These are phyloP conservation scores for Amblyraja radiata DNA, from an alignment of 2,797 vertebrate species.

Conservation along the genomic window DNA sequence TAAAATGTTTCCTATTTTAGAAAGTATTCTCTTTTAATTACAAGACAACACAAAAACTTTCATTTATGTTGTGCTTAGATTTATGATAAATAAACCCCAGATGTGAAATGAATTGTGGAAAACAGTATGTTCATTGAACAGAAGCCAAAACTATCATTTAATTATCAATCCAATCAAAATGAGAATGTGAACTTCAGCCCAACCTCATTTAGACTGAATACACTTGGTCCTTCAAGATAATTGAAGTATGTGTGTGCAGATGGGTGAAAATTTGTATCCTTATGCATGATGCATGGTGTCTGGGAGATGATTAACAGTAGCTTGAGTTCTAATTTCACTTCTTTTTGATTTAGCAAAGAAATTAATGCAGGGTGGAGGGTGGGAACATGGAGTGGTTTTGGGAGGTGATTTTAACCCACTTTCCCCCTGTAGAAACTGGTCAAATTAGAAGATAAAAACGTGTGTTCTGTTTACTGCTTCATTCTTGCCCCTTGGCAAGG, in stretches of 20 bases:
- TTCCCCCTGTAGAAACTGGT: neutral
- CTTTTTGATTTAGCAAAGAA: neutral
- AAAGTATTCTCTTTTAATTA: conserved; percentile 8
- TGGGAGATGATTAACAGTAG: neutral
- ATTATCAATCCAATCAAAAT: conserved; percentile 17
- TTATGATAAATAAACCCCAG: conserved; percentile 8
- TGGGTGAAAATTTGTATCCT: neutral
- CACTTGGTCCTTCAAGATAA: neutral
- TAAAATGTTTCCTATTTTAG: neutral
- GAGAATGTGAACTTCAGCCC: neutral
- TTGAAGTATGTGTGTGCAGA: neutral
- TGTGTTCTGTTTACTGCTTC: neutral
- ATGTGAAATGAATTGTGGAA: neutral
- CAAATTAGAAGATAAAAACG: neutral
- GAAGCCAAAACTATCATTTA: neutral
- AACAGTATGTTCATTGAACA: neutral
- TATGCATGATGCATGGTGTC: neutral
- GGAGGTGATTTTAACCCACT: neutral
- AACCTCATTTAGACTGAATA: neutral
- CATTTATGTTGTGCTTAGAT: neutral
- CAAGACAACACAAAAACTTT: neutral
- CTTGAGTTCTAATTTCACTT: neutral
- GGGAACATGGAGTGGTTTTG: too few relatives aligned
- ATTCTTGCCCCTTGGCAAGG: neutral
- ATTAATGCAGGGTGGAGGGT: neutral